Conservation (phyloP, 2,113 vertebrate genomes). For the Deroptyus accipitrinus region DNA sequence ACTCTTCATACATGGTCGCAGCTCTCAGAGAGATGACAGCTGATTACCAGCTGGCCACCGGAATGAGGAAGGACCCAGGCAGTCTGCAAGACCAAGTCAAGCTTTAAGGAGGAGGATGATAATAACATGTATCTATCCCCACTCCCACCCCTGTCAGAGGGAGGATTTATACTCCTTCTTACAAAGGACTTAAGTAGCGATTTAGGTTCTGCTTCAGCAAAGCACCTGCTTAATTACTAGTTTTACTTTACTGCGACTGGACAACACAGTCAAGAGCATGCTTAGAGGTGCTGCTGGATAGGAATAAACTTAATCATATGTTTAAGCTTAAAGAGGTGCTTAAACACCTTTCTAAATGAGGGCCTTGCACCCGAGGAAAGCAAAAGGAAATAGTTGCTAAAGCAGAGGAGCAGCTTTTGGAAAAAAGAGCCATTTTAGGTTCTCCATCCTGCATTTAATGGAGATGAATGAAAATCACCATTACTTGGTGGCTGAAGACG, state of each 20-base stretch:
- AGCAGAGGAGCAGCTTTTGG: not conserved
- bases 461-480: not conserved
- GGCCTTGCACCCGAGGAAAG: not conserved
- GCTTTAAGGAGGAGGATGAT: slow-evolving; percentile 7
- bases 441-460: not conserved
- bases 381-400: not conserved
- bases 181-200: slow-evolving; percentile 17
- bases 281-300: not conserved
- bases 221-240: not conserved
- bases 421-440: not conserved
- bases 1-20: accelerated
- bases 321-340: not conserved
- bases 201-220: slow-evolving; percentile 39
- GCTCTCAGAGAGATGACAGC: slow-evolving; percentile 1
- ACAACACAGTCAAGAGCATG: not conserved
- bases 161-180: slow-evolving; percentile 29
- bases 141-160: slow-evolving; percentile 22
- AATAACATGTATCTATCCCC: not conserved
- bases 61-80: not conserved
- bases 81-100: not conserved
- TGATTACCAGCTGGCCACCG: not conserved
- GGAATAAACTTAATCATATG: not conserved
- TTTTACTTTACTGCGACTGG: not conserved
- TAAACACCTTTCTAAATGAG: not conserved
- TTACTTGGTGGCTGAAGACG: not conserved